These are phyloP conservation scores for Rachycentron canadum DNA, from an alignment of 2,797 vertebrate species.

Conservation along the genomic window DNA sequence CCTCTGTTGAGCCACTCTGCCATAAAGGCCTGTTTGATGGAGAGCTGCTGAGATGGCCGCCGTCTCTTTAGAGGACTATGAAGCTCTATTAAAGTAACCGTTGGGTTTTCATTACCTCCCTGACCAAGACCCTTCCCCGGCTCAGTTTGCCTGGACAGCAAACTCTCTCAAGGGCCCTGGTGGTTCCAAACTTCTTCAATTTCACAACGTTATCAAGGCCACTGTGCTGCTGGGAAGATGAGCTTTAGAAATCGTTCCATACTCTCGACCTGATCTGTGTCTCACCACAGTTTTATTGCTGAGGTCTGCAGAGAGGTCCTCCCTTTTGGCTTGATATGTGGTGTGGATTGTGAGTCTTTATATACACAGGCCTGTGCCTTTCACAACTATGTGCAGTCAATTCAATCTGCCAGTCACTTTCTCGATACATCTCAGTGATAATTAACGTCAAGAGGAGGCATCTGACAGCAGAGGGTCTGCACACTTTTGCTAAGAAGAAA, in stretches of 20 bases:
- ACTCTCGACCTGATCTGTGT: no score
- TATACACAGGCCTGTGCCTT: background rate
- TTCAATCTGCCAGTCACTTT: background rate
- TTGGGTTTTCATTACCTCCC: background rate
- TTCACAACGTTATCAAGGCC: background rate
- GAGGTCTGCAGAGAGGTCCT: background rate
- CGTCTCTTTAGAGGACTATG: background rate
- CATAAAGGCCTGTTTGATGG: no score
- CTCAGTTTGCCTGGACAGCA: background rate
- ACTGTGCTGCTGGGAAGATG: background rate
- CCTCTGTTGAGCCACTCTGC: background rate
- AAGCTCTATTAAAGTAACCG: background rate
- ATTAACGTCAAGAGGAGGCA: no score
- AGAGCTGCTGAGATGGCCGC: background rate
- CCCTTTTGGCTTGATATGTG: no score
- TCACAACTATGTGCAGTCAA: background rate
- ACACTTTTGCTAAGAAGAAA: no score
- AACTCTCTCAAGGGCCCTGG: background rate
- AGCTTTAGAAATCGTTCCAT: background rate
- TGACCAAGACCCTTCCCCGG: background rate
- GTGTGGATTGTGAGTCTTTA: background rate
- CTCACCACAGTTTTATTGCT: background rate
- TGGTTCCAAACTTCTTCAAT: background rate
- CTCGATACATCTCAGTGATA: no score
- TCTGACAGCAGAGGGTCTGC: no score